Evolutionary conservation across 2,113 vertebrate species (phyloP).

Genomic region (Nicator chloris): DNA sequence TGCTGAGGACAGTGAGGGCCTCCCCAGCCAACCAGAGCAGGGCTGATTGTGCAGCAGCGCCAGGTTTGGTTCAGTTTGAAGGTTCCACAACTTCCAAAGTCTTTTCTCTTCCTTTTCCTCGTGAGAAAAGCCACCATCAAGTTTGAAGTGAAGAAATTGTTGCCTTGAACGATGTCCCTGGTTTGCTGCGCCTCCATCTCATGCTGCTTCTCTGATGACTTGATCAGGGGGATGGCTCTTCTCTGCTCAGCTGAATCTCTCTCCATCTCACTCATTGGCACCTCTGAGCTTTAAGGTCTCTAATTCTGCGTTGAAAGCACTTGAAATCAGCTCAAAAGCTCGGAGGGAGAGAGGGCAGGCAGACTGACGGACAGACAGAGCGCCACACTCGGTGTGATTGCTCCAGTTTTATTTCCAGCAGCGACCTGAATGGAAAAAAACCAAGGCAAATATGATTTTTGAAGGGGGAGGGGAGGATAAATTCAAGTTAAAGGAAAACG

Average conservation of each 20-base stretch:
- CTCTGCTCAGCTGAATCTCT: neutral
- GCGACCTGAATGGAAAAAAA: neutral
- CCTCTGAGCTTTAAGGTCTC: neutral
- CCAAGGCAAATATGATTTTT: neutral
- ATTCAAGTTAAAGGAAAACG: neutral
- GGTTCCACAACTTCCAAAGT: neutral
- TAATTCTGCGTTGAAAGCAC: neutral
- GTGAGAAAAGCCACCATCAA: neutral
- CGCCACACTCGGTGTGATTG: neutral
- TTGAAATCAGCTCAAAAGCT: conserved; percentile 27
- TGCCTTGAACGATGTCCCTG: neutral
- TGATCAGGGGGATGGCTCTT: neutral
- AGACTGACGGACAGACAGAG: neutral
- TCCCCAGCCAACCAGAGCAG: neutral
- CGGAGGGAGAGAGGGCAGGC: neutral
- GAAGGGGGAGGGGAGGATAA: neutral
- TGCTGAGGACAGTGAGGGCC: neutral
- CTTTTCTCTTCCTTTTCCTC: neutral
- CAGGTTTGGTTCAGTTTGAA: neutral
- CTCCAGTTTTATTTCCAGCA: neutral
- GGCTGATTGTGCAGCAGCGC: neutral
- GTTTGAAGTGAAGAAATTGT: neutral
- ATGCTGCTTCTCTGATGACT: neutral
- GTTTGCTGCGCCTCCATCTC: neutral
- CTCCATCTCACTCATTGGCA: neutral